Base-by-base conservation (phyloP, 2,888 invertebrate genomes). In the Acanthacorydalis orientalis region DNA sequence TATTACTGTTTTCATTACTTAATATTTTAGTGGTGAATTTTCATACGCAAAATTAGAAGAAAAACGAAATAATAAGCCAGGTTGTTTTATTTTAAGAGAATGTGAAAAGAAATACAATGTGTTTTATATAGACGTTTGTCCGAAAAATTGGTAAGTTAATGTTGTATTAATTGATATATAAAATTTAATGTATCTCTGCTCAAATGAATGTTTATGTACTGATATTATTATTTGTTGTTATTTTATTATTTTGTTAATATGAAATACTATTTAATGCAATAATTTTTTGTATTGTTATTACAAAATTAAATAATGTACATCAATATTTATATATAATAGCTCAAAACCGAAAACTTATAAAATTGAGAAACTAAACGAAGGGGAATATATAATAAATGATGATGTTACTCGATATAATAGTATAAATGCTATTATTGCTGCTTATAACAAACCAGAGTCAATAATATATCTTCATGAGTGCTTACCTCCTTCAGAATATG, bases 401-500 rank as follows among this genome's bases (percentile, higher is more conserved):
- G 69, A 69, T 53, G 57, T 64, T 44, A 64, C 65, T 40, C 60
- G 59, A 45, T 82, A 78, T 57, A 70, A 68, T 53, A 77, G 74
- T 45, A 69, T 85, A 35, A 69, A 72, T 48, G 73, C 78, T 53
- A 68, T 85, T 44, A 69, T 83, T 52, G 63, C 68, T 11, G 71
- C 74, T 43, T 78, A 82, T 57, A 76, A 74, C 57, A 72, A 77
- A 56, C 68, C 75, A 1, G 73, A 75, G 44, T 73, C 72, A 43
- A 61, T 69, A 44, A 72, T 83, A 57, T 78, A 69, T 58, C 64
- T 85, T 8, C 72, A 75, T 43, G 83, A 85, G 60, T 85, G 88
- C 57, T 72, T 91, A 60, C 88, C 86, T 16, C 84, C 89, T 9
- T 87, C 89, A 0, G 88, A 88, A 71, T 87, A 86, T 68, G 90